phyloP scores from a whole-genome alignment of 2,113 vertebrate genomes.

The Saccopteryx leptura region DNA sequence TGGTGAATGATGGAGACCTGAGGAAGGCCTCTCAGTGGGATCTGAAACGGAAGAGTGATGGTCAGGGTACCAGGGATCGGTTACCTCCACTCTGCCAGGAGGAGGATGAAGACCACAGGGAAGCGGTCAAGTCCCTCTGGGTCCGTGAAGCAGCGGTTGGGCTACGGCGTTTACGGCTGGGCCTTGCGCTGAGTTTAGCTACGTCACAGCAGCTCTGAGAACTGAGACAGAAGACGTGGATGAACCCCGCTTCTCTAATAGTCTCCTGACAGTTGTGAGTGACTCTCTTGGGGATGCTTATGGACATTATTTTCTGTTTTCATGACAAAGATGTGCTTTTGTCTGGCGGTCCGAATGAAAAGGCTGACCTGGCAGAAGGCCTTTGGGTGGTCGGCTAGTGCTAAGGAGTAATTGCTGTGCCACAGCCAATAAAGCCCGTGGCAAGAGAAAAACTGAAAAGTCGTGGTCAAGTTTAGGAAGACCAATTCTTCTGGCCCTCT shows the following conservation, averaged over 20 bases:
- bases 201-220: not conserved
- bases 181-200: too few relatives aligned
- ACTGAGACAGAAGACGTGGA: not conserved
- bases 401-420: not conserved
- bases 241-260: too few relatives aligned
- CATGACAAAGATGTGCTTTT: not conserved
- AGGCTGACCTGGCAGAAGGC: not conserved
- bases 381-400: not conserved
- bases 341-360: not conserved
- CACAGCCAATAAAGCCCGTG: not conserved
- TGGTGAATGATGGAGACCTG: not conserved
- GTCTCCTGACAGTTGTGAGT: not conserved
- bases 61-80: too few relatives aligned
- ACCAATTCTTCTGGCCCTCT: not conserved
- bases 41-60: not conserved
- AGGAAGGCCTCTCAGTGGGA: not conserved
- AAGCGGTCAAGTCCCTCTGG: too few relatives aligned
- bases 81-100: not conserved
- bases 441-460: not conserved
- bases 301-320: not conserved
- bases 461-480: too few relatives aligned
- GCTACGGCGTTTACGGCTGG: too few relatives aligned
- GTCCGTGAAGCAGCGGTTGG: not conserved
- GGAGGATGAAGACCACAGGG: not conserved
- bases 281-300: not conserved